phyloP scores from a whole-genome alignment of 2,888 invertebrate genomes.

The Altica lythri region DNA sequence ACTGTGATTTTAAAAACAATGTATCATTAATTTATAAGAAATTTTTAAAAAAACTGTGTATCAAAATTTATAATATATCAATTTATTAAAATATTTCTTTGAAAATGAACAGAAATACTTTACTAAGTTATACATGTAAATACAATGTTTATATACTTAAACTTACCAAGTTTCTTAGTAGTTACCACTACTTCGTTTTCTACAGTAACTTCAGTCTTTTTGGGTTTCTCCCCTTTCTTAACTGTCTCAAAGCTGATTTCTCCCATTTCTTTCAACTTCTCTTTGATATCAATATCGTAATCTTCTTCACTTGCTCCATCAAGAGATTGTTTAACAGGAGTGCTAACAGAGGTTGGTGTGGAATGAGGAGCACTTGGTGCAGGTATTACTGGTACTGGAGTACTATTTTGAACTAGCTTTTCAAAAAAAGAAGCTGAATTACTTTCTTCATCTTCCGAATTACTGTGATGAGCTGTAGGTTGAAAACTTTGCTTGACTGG shows the following conservation, averaged over 20 bases:
- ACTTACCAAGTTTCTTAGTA: slow-evolving; percentile 55
- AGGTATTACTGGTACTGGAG: slow-evolving; percentile 30
- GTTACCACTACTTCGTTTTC: slow-evolving; percentile 83
- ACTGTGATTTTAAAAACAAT: no score
- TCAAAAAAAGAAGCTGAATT: slow-evolving; percentile 54
- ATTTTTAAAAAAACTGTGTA: no score
- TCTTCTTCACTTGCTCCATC: slow-evolving; percentile 46
- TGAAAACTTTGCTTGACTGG: slow-evolving; percentile 25
- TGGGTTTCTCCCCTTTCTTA: slow-evolving; percentile 55
- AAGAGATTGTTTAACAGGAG: slow-evolving; percentile 17
- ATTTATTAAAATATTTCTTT: no score
- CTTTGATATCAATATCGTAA: slow-evolving; percentile 65
- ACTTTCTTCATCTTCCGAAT: slow-evolving; percentile 50
- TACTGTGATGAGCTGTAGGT: slow-evolving; percentile 15
- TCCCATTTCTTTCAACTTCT: slow-evolving; percentile 68
- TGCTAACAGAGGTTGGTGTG: slow-evolving; percentile 4
- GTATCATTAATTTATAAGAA: no score
- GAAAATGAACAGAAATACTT: no score
- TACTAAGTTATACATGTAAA: no score
- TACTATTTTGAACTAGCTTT: slow-evolving; percentile 49
- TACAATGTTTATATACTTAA: no score
- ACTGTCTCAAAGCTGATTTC: slow-evolving; percentile 58
- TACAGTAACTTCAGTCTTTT: slow-evolving; percentile 56
- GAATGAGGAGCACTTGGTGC: slow-evolving; percentile 27
- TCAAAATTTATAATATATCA: no score